phyloP scores from a whole-genome alignment of 2,888 invertebrate species.

The Drosophila imparisetae region DNA sequence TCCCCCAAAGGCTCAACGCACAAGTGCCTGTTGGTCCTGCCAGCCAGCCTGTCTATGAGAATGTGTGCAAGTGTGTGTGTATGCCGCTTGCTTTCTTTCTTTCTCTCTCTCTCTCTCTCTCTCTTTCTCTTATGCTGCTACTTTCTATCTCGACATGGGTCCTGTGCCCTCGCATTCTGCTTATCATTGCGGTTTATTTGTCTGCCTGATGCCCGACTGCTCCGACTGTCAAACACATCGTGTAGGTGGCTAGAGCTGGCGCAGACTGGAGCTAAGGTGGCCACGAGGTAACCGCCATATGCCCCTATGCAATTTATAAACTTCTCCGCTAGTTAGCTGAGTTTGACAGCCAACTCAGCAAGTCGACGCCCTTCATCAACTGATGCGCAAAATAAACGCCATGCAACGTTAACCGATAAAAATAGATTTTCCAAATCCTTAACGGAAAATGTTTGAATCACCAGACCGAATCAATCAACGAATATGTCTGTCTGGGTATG shows the following conservation, averaged over 20 bases:
- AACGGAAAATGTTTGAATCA: background rate
- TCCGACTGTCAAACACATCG: slow-evolving; percentile 43
- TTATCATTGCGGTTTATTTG: slow-evolving; percentile 67
- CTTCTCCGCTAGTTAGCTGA: slow-evolving; percentile 27
- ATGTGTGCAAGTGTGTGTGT: slow-evolving; percentile 7
- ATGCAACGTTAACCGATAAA: background rate
- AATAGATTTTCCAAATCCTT: background rate
- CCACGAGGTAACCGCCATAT: slow-evolving; percentile 41
- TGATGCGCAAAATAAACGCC: slow-evolving; percentile 2
- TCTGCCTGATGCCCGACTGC: slow-evolving; percentile 27
- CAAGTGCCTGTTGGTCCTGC: slow-evolving; percentile 49
- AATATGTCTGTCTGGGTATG: background rate
- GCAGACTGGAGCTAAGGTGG: background rate
- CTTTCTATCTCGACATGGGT: slow-evolving; percentile 8
- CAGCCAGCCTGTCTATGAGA: slow-evolving; percentile 35
- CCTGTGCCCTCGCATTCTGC: slow-evolving; percentile 47
- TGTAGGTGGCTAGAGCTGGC: slow-evolving; percentile 10
- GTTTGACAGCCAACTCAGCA: slow-evolving; percentile 29
- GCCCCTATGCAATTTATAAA: slow-evolving; percentile 40
- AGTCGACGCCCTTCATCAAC: background rate
- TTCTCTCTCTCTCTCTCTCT: background rate
- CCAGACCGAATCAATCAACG: background rate
- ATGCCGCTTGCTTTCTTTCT: background rate
- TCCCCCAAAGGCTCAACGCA: slow-evolving; percentile 62
- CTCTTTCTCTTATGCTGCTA: slow-evolving; percentile 1